Conservation (phyloP, 2,888 invertebrate species). For the Drosophila demipolita region DNA sequence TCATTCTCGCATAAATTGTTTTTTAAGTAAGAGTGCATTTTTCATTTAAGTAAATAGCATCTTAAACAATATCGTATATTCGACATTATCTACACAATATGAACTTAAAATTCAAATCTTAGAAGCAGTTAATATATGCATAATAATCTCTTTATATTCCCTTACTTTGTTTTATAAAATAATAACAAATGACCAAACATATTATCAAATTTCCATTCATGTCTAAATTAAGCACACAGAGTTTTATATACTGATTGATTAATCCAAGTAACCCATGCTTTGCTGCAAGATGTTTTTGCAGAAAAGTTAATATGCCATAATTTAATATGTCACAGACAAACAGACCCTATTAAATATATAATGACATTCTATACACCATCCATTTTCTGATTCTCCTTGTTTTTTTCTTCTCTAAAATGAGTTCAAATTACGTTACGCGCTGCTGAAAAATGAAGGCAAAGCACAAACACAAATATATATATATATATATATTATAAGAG, state of each 20-base stretch:
- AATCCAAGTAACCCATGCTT: slow-evolving; percentile 15
- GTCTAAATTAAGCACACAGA: background rate
- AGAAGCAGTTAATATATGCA: background rate
- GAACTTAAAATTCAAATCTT: background rate
- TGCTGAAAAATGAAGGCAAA: slow-evolving; percentile 53
- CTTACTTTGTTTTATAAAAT: background rate
- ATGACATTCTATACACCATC: slow-evolving; percentile 13
- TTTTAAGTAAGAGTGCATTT: background rate
- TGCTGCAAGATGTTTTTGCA: slow-evolving; percentile 14
- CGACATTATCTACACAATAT: background rate
- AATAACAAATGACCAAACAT: background rate
- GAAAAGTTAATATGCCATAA: slow-evolving; percentile 64
- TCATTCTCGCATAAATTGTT: accelerated
- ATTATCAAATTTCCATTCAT: slow-evolving; percentile 33
- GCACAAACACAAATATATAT: slow-evolving; percentile 13
- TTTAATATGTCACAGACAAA: slow-evolving; percentile 35
- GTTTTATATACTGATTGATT: slow-evolving; percentile 46
- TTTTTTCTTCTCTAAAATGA: slow-evolving; percentile 27
- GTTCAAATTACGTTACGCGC: slow-evolving; percentile 60
- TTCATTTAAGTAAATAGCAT: background rate
- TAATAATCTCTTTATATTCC: background rate
- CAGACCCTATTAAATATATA: slow-evolving; percentile 21
- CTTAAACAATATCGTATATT: background rate
- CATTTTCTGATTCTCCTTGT: background rate
- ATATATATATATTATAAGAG: slow-evolving; percentile 3